phyloP scores from a whole-genome alignment of 1,140 invertebrate species.

The Pogonus chalceus region DNA sequence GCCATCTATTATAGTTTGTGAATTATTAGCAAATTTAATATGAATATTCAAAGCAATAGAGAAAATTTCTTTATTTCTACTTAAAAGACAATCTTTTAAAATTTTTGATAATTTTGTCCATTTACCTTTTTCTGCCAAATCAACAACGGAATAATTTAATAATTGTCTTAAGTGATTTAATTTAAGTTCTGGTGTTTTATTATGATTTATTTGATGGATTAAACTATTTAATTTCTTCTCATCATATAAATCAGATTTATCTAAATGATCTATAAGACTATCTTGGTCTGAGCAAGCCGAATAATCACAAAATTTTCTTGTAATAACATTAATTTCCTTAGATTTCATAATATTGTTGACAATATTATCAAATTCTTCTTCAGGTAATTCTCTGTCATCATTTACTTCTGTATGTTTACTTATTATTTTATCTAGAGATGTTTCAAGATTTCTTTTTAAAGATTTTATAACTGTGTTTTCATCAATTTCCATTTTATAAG shows the following conservation, averaged over 20 bases:
- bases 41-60: constrained; percentile 13
- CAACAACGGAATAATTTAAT: neutral
- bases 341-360: neutral
- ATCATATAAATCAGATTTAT: constrained; percentile 11
- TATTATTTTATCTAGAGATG: neutral
- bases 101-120: constrained; percentile 13
- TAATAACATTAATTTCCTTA: neutral
- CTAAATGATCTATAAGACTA: constrained; percentile 10
- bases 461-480: neutral
- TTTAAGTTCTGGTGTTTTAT: neutral
- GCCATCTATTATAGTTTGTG: neutral
- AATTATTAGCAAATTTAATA: constrained; percentile 12
- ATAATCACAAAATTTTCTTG: neutral
- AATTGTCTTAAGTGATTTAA: neutral
- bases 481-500: neutral
- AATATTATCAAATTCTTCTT: neutral
- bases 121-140: constrained; percentile 6
- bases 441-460: neutral
- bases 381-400: neutral
- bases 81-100: constrained; percentile 16
- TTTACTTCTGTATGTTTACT: neutral
- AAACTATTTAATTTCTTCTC: constrained; percentile 8
- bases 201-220: neutral
- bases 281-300: constrained; percentile 8
- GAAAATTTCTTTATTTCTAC: constrained; percentile 14